A percentile compares a stretch with the other conserved stretches of the same genome.
Evolutionary conservation across 2,113 vertebrate genomes (phyloP).

Genomic region (Clarias gariepinus): DNA sequence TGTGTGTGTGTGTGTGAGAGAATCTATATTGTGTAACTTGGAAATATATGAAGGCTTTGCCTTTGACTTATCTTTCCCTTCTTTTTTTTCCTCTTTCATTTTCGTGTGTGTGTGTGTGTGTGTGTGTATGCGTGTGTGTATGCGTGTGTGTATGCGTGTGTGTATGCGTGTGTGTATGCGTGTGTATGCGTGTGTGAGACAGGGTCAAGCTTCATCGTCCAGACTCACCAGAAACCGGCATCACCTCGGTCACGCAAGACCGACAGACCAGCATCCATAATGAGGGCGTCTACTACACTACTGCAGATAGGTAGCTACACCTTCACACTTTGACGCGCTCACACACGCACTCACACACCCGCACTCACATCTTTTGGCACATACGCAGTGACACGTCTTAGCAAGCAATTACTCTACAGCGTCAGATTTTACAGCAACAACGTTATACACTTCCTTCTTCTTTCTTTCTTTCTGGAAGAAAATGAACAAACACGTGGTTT

Average conservation of each 20-base stretch:
- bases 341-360: conserved; percentile 8
- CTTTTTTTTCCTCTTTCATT: neutral
- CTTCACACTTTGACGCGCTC: neutral
- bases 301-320: neutral
- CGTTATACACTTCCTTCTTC: neutral
- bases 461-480: neutral
- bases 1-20: neutral
- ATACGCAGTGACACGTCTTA: neutral
- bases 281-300: conserved; percentile 43
- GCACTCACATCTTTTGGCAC: neutral
- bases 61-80: neutral
- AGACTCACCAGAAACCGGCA: conserved; percentile 59
- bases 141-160: neutral
- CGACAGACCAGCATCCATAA: conserved; percentile 46
- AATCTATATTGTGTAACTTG: neutral
- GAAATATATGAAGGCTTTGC: neutral
- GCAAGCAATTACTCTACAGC: neutral
- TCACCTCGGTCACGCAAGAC: conserved; percentile 55
- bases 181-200: conserved; percentile 3
- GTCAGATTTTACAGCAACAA: neutral
- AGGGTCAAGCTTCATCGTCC: conserved; percentile 57
- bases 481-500: too few relatives aligned
- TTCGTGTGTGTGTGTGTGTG: too few relatives aligned
- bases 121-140: neutral
- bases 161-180: neutral